Evolutionary conservation across 1,140 invertebrate genomes (phyloP), one percentile per base, ranked within the genome.

Genomic region (Sipha flava): DNA sequence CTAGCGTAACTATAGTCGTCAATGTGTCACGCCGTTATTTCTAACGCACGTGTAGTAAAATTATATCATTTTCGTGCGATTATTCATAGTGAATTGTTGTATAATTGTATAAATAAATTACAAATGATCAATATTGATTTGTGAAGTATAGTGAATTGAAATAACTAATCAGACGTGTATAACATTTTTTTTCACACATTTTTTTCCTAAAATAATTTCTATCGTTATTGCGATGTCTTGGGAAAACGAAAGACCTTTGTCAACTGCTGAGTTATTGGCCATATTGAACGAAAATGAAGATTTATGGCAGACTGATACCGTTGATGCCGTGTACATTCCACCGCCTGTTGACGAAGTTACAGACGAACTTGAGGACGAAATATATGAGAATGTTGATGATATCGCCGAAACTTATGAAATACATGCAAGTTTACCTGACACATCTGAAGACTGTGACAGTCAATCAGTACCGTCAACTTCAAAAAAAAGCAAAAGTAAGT

Each of bases 361-460:
- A 14, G 80, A 81, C 43, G 70, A 81, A 77, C 26, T 79, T 47
- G 34, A 79, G 45, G 80, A 75, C 37, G 62, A 81, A n/a, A 26
- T 81, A 57, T 54, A 31, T 54, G 72, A 45, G 12, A 52, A 81
- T 12, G 21, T n/a, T 43, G 29, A 49, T 21, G 79, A 80, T 68
- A 54, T 80, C 47, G 79, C 64, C 49, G 79, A 47, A 70, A 80
- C 79, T 52, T 80, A 54, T 23, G 79, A 80, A 80, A 31, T 80
- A 31, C 64, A 68, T 40, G 31, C 43, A 64, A 79, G 45, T 79
- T 34, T 34, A 64, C 34, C 57, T 49, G 12, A 34, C 21, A 9
- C 9, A n/a, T 64, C 47, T 31, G 34, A 45, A 43, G 34, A 54
- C 40, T 59, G 23, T 43, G 54, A 59, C 37, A 79, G 21, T 52